Conservation (phyloP, 2,797 vertebrate species). For the Diglossa cyanea region DNA sequence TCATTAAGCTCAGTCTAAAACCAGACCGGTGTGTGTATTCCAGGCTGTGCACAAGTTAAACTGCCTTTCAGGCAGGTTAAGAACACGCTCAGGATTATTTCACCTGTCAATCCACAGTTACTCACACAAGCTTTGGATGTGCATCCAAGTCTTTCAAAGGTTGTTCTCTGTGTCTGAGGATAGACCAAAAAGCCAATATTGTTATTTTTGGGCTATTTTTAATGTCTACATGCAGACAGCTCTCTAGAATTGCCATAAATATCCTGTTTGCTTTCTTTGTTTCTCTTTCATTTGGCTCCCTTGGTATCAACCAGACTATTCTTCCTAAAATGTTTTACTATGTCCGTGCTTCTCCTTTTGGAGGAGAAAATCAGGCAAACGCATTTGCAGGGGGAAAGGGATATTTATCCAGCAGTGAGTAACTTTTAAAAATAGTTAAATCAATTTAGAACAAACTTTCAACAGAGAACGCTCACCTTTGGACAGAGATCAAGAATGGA, state of each 20-base stretch:
- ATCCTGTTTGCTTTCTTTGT: conserved; percentile 56
- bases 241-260: conserved; percentile 53
- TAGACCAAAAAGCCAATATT: conserved; percentile 40
- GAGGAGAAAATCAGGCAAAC: conserved; percentile 14
- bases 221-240: not conserved
- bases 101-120: conserved; percentile 14
- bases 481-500: conserved; percentile 55
- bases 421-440: conserved; percentile 60
- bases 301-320: conserved; percentile 31
- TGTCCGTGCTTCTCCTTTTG: not conserved
- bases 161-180: not conserved
- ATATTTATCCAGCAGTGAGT: conserved; percentile 33
- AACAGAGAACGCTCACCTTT: not conserved
- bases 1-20: not conserved
- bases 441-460: conserved; percentile 40
- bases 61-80: not conserved
- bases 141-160: not conserved
- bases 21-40: not conserved
- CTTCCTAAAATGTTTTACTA: conserved; percentile 9
- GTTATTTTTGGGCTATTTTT: conserved; percentile 49
- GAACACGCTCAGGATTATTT: not conserved
- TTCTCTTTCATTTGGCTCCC: conserved; percentile 50
- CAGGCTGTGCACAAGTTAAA: not conserved
- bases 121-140: not conserved
- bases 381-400: not conserved